phyloP scores from a whole-genome alignment of 2,888 invertebrate genomes.

The Trimorus sp. region DNA sequence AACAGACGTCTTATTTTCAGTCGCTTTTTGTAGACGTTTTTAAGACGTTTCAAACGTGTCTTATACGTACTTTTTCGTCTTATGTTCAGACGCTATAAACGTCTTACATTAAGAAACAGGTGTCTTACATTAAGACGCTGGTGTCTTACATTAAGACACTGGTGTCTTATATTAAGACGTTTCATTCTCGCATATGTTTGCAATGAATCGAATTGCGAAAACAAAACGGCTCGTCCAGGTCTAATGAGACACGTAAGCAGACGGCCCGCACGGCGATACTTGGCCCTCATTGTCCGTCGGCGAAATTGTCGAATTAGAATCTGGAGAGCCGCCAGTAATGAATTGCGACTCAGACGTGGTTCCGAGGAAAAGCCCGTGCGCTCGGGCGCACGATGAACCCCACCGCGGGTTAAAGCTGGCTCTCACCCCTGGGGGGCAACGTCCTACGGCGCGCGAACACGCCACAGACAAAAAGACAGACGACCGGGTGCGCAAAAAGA shows the following conservation, averaged over 20 bases:
- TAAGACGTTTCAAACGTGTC: too few relatives aligned
- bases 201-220: constrained; percentile 24
- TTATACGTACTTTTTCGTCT: too few relatives aligned
- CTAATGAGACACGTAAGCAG: constrained; percentile 23
- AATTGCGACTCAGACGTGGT: constrained; percentile 68
- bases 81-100: too few relatives aligned
- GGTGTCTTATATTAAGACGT: too few relatives aligned
- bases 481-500: constrained; percentile 51
- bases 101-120: too few relatives aligned
- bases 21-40: too few relatives aligned
- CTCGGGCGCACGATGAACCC: constrained; percentile 57
- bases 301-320: constrained; percentile 59
- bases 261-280: constrained; percentile 1
- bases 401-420: constrained; percentile 61
- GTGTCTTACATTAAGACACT: too few relatives aligned
- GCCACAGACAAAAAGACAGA: constrained; percentile 53
- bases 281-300: constrained; percentile 35
- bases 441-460: constrained; percentile 71
- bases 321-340: constrained; percentile 70
- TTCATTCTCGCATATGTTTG: too few relatives aligned
- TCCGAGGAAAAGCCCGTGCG: constrained; percentile 48
- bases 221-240: constrained; percentile 22
- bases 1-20: too few relatives aligned
- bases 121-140: too few relatives aligned
- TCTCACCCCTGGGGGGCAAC: constrained; percentile 69